Percentiles rank a stretch among this genome's conserved stretches.
phyloP scores from a whole-genome alignment of 2,797 vertebrate species.

The Chanos chanos region DNA sequence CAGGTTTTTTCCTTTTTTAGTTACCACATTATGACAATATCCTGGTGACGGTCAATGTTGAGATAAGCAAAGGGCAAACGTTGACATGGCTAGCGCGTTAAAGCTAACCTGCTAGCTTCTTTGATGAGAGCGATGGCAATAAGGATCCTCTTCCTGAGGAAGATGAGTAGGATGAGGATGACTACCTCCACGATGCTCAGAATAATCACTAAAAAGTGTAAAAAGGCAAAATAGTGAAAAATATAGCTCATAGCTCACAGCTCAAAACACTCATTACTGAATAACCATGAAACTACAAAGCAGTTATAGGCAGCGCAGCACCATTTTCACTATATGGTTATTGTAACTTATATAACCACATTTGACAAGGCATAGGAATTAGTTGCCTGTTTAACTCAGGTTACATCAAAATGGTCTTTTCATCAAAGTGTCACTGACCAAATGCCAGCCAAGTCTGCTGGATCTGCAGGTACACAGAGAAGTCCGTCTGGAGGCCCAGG shows the following conservation, averaged over 20 bases:
- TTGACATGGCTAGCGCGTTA: too few species aligned
- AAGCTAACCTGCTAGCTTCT: conserved; percentile 86
- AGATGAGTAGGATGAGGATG: conserved; percentile 88
- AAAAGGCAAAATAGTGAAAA: conserved; percentile 4
- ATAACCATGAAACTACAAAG: background rate
- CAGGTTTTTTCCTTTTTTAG: too few species aligned
- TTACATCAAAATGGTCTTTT: too few species aligned
- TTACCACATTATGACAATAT: too few species aligned
- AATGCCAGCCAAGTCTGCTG: conserved; percentile 94
- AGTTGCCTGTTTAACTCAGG: too few species aligned
- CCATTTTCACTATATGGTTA: too few species aligned
- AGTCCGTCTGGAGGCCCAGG: conserved; percentile 88
- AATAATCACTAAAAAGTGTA: conserved; percentile 82
- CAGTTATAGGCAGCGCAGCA: too few species aligned
- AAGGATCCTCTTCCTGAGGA: conserved; percentile 89
- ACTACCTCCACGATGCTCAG: conserved; percentile 82
- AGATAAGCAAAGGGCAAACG: too few species aligned
- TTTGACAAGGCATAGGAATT: too few species aligned
- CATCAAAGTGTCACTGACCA: conserved; percentile 74
- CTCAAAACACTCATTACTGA: background rate
- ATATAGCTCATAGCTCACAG: background rate
- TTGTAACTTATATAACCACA: too few species aligned
- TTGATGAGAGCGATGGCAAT: conserved; percentile 93
- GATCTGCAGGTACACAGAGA: conserved; percentile 88
- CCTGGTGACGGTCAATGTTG: too few species aligned